Percentiles rank a stretch among this genome's conserved stretches.
Conservation (phyloP, 2,113 vertebrate species). For the Scolopax mira region DNA sequence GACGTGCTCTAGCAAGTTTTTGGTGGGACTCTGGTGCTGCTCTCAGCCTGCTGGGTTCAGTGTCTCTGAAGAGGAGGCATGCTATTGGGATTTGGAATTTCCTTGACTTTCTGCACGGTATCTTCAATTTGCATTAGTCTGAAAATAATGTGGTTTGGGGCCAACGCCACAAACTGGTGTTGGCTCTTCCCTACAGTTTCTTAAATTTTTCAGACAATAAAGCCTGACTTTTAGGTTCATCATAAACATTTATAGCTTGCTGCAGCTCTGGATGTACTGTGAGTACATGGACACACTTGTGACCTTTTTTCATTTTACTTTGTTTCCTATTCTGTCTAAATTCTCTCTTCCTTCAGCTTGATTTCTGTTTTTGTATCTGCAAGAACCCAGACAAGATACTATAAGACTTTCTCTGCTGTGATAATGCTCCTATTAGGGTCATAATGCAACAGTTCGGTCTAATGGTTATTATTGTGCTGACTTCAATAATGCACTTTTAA, state of each 20-base stretch:
- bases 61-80: neutral
- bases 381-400: neutral
- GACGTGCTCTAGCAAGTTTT: neutral
- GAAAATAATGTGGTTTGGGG: neutral
- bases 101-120: neutral
- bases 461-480: slow-evolving; percentile 13
- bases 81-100: neutral
- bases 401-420: neutral
- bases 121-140: neutral
- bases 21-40: neutral
- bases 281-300: neutral
- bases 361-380: neutral
- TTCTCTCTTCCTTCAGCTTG: neutral
- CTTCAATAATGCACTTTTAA: slow-evolving; percentile 17
- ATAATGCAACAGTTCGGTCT: neutral
- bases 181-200: neutral
- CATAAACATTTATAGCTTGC: neutral
- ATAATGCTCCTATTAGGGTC: neutral
- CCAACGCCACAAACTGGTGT: neutral
- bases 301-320: neutral
- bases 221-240: neutral
- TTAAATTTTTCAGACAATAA: neutral
- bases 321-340: neutral
- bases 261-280: neutral
- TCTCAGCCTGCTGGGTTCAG: neutral